Evolutionary conservation across 2,888 invertebrate species (phyloP), one percentile per base, ranked within the genome.

Genomic region (Laspeyria flexula): DNA sequence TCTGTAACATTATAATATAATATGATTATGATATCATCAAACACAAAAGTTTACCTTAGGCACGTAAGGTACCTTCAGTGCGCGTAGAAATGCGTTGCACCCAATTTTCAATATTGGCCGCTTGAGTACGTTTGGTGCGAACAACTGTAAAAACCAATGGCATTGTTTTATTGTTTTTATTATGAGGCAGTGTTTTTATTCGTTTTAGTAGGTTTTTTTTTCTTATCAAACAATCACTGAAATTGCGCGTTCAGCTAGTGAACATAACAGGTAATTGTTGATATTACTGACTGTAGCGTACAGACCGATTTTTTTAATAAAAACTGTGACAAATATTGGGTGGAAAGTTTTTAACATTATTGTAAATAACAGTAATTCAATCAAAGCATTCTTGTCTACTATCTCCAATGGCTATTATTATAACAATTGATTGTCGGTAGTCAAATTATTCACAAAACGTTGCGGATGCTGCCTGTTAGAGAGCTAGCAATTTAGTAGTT

Each of bases 81-180:
- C 5, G 5, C 21, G 21, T 5, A 13, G 5, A 16, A 15, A 11
- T 21, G 29, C 29, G 13, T n/a, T n/a, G 6, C 15, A 45, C 31
- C 30, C 31, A 23, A 40, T 59, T 55, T 61, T 42, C 33, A 49
- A 53, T 44, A 51, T 29, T 21, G 11, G 42, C 1, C 29, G 25
- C 18, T 33, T 15, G 11, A 23, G 18, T 43, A 48, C 12, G 37
- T 49, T 43, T 18, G 9, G 40, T 18, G 35, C 35, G 49, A 58
- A 46, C 47, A 59, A 41, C 41, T 60, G 60, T 55, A 50, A 49
- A 49, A 69, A 54, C 52, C 61, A 52, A 46, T 38, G 38, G 11
- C 25, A 57, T 57, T 60, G 43, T 56, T 56, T 44, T 34, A 54
- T 53, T 50, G 48, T 63, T 60, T 42, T 50, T 33, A 31, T 15